Conservation (phyloP, 2,113 vertebrate genomes). For the Pluvialis apricaria region DNA sequence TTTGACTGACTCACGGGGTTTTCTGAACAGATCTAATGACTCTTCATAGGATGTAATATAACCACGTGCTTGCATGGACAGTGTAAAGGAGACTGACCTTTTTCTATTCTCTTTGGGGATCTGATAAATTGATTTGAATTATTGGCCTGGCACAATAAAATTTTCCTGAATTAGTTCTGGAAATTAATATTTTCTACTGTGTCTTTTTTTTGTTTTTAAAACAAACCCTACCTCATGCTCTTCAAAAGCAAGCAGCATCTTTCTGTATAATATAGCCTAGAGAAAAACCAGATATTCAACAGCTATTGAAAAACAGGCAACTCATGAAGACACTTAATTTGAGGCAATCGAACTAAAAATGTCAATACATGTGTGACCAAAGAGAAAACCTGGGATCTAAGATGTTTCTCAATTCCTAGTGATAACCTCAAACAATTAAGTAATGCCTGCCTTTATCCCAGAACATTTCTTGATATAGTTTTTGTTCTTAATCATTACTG, state of each 20-base stretch:
- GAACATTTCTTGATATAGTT: neutral
- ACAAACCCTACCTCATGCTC: neutral
- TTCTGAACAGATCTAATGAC: constrained; percentile 29
- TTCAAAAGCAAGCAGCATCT: neutral
- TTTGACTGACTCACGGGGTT: neutral
- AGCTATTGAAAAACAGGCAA: neutral
- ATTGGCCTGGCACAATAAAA: neutral
- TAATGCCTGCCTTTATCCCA: neutral
- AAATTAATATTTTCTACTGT: neutral
- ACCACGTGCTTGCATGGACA: neutral
- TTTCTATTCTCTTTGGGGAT: neutral
- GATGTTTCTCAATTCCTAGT: neutral
- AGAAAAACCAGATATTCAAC: neutral
- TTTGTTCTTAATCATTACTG: neutral
- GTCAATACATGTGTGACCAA: neutral
- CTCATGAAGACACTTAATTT: neutral
- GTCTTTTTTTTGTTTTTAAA: neutral
- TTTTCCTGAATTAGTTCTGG: neutral
- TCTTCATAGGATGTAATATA: neutral
- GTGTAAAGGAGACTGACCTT: neutral
- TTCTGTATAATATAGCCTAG: neutral
- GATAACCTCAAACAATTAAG: neutral
- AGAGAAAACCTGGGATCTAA: neutral
- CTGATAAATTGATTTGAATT: neutral
- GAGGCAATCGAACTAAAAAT: neutral